These are phyloP conservation scores for Solea senegalensis DNA, from an alignment of 2,113 vertebrate genomes.

Conservation along the genomic window DNA sequence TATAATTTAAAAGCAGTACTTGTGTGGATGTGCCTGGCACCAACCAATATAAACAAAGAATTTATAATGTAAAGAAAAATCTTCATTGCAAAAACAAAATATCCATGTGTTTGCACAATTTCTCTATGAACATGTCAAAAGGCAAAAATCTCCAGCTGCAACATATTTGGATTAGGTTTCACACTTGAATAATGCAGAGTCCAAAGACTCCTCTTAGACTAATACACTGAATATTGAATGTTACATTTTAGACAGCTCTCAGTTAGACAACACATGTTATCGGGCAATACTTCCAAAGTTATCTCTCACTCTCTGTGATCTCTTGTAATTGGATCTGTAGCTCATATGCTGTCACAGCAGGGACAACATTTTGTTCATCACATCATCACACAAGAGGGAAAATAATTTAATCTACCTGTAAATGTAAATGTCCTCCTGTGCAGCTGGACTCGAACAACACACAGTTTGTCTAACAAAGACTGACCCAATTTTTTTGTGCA, in stretches of 20 bases:
- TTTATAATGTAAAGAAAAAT: too few species aligned
- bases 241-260: conserved; percentile 14
- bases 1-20: too few species aligned
- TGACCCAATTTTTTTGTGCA: neutral
- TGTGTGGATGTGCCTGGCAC: too few species aligned
- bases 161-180: conserved; percentile 16
- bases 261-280: neutral
- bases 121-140: neutral
- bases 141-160: neutral
- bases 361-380: neutral
- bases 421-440: neutral
- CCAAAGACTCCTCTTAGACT: neutral
- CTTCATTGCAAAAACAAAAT: neutral
- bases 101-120: neutral
- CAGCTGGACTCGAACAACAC: neutral
- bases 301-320: conserved; percentile 2
- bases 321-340: conserved; percentile 29
- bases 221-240: neutral
- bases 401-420: neutral
- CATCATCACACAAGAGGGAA: neutral
- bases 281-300: neutral
- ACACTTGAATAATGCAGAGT: neutral
- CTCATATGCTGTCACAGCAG: conserved; percentile 12
- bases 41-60: too few species aligned
- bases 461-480: neutral